phyloP scores from a whole-genome alignment of 2,113 vertebrate genomes.

The Xiphophorus couchianus region DNA sequence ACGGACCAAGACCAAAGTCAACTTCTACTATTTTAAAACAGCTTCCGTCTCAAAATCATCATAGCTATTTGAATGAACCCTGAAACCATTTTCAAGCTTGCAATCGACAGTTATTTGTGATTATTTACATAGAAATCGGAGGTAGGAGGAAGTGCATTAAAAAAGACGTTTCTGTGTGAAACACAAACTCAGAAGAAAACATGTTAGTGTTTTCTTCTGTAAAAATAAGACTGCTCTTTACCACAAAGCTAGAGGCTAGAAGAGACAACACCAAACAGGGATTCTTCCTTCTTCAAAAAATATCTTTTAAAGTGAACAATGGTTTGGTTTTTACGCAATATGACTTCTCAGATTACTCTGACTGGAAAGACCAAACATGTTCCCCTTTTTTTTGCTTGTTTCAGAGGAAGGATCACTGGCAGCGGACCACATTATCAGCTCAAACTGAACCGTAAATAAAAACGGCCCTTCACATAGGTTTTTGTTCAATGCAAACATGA shows the following conservation, averaged over 20 bases:
- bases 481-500: too few species aligned
- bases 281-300: neutral
- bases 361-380: too few species aligned
- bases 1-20: neutral
- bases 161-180: neutral
- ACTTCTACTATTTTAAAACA: neutral
- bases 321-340: too few species aligned
- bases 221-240: neutral
- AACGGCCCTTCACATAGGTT: too few species aligned
- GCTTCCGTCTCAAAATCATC: neutral
- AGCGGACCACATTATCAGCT: too few species aligned
- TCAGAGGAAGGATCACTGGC: too few species aligned
- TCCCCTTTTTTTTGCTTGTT: too few species aligned
- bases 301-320: too few species aligned
- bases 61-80: neutral
- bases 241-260: neutral
- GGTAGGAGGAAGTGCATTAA: neutral
- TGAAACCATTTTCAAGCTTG: neutral
- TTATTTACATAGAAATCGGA: neutral
- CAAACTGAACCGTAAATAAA: too few species aligned
- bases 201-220: neutral
- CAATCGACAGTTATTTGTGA: neutral
- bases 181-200: neutral
- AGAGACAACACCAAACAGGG: neutral
- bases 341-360: too few species aligned